phyloP scores from a whole-genome alignment of 2,888 invertebrate species.

The Heliconius charithonia region DNA sequence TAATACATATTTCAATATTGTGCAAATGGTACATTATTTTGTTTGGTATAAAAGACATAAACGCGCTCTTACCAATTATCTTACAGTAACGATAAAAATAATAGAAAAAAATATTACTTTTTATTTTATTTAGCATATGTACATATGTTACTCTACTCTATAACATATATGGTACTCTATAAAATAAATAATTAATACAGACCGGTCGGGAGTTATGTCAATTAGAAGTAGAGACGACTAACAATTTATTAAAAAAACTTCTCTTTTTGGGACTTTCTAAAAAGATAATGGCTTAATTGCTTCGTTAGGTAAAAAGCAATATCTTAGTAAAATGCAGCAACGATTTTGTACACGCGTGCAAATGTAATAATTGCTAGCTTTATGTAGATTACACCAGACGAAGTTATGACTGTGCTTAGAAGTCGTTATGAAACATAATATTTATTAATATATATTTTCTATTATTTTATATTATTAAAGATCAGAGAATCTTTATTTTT shows the following conservation, averaged over 20 bases:
- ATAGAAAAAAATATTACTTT: background rate
- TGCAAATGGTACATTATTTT: background rate
- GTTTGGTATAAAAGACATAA: slow-evolving; percentile 12
- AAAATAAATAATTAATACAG: background rate
- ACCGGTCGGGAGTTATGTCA: slow-evolving; percentile 19
- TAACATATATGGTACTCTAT: background rate
- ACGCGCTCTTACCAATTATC: background rate
- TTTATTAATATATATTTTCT: background rate
- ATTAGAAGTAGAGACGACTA: slow-evolving; percentile 23
- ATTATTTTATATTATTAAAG: too few species aligned
- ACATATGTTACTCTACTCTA: too few species aligned
- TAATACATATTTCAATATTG: too few species aligned
- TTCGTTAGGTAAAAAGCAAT: slow-evolving; percentile 36
- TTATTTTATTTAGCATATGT: background rate
- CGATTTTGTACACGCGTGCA: slow-evolving; percentile 32
- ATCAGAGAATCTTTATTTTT: background rate
- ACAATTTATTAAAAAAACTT: slow-evolving; percentile 34
- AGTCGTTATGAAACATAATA: background rate
- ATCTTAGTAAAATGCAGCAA: slow-evolving; percentile 27
- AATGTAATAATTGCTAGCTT: slow-evolving; percentile 16
- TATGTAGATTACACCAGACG: slow-evolving; percentile 27
- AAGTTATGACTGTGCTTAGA: background rate
- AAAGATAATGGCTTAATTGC: slow-evolving; percentile 28
- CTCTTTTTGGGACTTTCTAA: slow-evolving; percentile 36
- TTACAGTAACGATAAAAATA: background rate